These are phyloP conservation scores for Chamaea fasciata DNA, from an alignment of 2,113 vertebrate species.

Conservation along the genomic window DNA sequence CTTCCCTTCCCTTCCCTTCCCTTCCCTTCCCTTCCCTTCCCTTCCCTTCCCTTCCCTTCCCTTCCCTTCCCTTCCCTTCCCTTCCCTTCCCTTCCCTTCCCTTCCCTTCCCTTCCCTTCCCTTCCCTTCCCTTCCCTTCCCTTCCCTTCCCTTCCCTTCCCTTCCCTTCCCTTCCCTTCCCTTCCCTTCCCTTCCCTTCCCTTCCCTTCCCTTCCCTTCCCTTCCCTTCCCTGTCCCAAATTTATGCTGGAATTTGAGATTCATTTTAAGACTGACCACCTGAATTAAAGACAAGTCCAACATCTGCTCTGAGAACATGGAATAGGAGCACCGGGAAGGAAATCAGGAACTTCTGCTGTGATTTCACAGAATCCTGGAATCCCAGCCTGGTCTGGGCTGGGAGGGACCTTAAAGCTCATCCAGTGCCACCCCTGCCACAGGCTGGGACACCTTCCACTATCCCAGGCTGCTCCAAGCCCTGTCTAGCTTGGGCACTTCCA, in stretches of 20 bases:
- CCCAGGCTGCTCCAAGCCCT: rapidly evolving
- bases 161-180: neutral
- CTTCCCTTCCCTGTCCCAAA: neutral
- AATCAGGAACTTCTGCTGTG: neutral
- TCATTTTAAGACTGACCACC: rapidly evolving
- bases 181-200: neutral
- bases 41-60: neutral
- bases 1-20: neutral
- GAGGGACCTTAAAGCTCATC: neutral
- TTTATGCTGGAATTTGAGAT: neutral
- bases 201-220: neutral
- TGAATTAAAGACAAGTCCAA: neutral
- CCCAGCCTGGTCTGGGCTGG: neutral
- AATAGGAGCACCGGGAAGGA: neutral
- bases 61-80: neutral
- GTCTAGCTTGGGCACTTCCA: rapidly evolving
- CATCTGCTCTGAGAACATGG: neutral
- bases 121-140: neutral
- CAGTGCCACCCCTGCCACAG: rapidly evolving
- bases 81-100: neutral
- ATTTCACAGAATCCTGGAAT: neutral
- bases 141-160: too few species aligned
- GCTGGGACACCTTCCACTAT: neutral
- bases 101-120: neutral
- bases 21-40: neutral